These are phyloP conservation scores for Pomatorhinus ruficollis DNA, from an alignment of 2,113 vertebrate species.

Conservation along the genomic window DNA sequence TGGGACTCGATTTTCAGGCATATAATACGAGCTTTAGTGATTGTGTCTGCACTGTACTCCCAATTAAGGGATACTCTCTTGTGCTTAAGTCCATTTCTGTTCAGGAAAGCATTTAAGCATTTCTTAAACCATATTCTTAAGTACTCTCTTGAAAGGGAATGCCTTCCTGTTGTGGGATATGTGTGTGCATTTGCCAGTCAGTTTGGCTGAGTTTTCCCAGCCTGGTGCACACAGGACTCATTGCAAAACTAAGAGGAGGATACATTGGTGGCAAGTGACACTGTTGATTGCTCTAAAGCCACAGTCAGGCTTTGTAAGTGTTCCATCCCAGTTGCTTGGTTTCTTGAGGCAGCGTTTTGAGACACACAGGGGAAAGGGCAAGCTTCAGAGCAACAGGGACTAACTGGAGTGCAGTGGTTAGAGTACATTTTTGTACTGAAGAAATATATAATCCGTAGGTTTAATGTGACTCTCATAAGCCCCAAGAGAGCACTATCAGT, in stretches of 20 bases:
- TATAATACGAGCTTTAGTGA: slow-evolving; percentile 59
- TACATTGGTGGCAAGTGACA: background rate
- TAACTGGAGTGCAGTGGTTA: background rate
- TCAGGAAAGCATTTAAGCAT: slow-evolving; percentile 58
- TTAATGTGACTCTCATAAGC: background rate
- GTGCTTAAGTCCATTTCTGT: slow-evolving; percentile 57
- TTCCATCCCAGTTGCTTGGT: background rate
- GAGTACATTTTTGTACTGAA: background rate
- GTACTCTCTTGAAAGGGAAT: background rate
- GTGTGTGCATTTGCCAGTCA: background rate
- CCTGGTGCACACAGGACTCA: background rate
- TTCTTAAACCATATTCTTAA: slow-evolving; percentile 40
- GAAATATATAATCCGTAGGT: slow-evolving; percentile 1
- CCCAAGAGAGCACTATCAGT: background rate
- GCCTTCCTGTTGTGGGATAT: background rate
- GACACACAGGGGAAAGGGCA: background rate
- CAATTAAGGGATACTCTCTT: slow-evolving; percentile 41
- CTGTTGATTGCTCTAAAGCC: background rate
- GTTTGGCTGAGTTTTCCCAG: background rate
- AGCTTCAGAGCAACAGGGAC: background rate
- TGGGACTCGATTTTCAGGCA: slow-evolving; percentile 58
- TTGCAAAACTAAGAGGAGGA: background rate
- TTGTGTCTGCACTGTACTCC: slow-evolving; percentile 41
- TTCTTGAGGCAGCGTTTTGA: background rate
- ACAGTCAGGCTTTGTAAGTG: background rate